A percentile compares a stretch with the other conserved stretches of the same genome.
These are phyloP conservation scores for Parasteatoda lunata DNA, from an alignment of 2,888 invertebrate genomes.

Conservation along the genomic window DNA sequence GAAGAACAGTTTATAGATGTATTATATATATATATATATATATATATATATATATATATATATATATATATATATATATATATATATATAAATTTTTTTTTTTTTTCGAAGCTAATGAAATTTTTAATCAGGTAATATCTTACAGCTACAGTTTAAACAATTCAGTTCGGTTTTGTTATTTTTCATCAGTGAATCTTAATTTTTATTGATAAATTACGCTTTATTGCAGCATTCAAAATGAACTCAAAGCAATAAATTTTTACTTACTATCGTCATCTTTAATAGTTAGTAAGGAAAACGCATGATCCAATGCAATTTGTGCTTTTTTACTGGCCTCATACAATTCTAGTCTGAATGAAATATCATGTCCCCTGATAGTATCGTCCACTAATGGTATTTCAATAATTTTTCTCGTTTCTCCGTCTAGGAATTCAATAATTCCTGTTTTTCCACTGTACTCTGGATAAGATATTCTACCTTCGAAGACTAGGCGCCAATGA, in stretches of 20 bases:
- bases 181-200: too few species aligned
- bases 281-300: background rate
- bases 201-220: too few species aligned
- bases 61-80: too few species aligned
- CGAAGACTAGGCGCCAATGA: constrained; percentile 4
- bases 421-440: constrained; percentile 18
- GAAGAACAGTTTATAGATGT: too few species aligned
- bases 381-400: constrained; percentile 25
- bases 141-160: too few species aligned
- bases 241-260: background rate
- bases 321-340: constrained; percentile 28
- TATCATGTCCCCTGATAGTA: background rate
- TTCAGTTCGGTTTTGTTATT: too few species aligned
- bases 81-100: too few species aligned
- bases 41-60: too few species aligned
- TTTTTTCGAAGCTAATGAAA: too few species aligned
- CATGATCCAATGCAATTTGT: background rate
- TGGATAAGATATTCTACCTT: background rate
- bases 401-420: background rate
- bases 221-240: background rate
- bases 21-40: too few species aligned
- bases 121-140: too few species aligned
- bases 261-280: constrained; percentile 26
- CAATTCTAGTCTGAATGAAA: constrained; percentile 12
- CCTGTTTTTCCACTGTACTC: constrained; percentile 12